A percentile compares a stretch with the other conserved stretches of the same genome.
phyloP scores from a whole-genome alignment of 2,888 invertebrate species.

The Zele albiditarsus region DNA sequence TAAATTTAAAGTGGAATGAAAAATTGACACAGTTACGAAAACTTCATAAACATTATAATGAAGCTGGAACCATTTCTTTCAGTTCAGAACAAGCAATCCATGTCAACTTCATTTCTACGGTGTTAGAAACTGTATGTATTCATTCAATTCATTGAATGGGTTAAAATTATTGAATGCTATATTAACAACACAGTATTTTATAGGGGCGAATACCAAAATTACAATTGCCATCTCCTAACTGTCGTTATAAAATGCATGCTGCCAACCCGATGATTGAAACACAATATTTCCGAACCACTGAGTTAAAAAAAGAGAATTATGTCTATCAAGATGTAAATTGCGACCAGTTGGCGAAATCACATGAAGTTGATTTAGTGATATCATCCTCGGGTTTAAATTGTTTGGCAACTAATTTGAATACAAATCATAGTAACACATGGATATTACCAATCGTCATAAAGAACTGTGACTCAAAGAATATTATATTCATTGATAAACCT shows the following conservation, averaged over 20 bases:
- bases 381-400: conserved; percentile 63
- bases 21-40: conserved; percentile 50
- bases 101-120: conserved; percentile 49
- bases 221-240: conserved; percentile 48
- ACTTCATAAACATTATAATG: conserved; percentile 58
- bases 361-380: conserved; percentile 63
- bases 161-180: neutral
- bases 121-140: conserved; percentile 53
- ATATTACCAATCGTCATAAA: conserved; percentile 60
- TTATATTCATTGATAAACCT: conserved; percentile 64
- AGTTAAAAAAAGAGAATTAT: conserved; percentile 47
- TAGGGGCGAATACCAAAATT: conserved; percentile 53
- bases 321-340: conserved; percentile 62
- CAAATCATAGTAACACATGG: conserved; percentile 57
- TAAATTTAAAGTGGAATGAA: conserved; percentile 55
- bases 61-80: conserved; percentile 57
- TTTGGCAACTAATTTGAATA: conserved; percentile 57
- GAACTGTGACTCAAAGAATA: conserved; percentile 54
- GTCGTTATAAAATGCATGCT: conserved; percentile 30
- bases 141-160: neutral
- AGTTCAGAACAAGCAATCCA: conserved; percentile 52
- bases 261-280: conserved; percentile 35
- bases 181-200: conserved; percentile 13
- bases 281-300: neutral
- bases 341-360: conserved; percentile 52